Conservation (phyloP, 2,888 invertebrate species). For the Meiosimyza decipiens region DNA sequence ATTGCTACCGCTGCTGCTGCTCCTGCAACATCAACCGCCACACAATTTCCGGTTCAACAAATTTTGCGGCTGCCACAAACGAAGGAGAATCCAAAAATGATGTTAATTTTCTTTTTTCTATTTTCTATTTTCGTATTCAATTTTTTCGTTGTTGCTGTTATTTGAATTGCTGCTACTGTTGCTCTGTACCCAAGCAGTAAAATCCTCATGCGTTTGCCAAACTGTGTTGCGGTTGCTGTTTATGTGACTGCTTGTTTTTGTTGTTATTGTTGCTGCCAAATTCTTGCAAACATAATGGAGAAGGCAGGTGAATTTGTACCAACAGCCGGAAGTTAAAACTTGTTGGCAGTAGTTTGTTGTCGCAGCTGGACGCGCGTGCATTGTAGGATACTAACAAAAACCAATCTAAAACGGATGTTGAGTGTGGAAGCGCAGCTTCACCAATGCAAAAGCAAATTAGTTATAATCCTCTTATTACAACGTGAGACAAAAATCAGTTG, state of each 20-base stretch:
- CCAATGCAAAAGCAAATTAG: too few species aligned
- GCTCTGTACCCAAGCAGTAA: not conserved
- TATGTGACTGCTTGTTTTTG: not conserved
- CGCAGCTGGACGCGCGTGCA: too few species aligned
- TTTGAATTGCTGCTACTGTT: not conserved
- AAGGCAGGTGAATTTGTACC: too few species aligned
- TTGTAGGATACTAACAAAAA: too few species aligned
- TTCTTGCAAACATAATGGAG: too few species aligned
- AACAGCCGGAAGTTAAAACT: too few species aligned
- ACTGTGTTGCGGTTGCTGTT: not conserved
- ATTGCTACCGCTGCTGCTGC: constrained; percentile 24
- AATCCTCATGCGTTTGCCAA: not conserved
- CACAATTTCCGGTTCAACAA: constrained; percentile 34
- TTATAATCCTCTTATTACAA: too few species aligned
- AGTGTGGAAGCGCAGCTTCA: too few species aligned
- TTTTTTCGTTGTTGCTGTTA: not conserved
- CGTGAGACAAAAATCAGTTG: too few species aligned
- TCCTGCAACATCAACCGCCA: constrained; percentile 7
- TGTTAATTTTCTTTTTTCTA: constrained; percentile 3
- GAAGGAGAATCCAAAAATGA: constrained; percentile 10
- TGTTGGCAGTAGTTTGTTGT: too few species aligned
- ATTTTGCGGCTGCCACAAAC: constrained; percentile 27
- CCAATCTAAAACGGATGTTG: too few species aligned
- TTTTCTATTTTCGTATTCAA: not conserved
- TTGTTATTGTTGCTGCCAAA: too few species aligned